These are phyloP conservation scores for Cinara cedri DNA, from an alignment of 2,888 invertebrate genomes.

Conservation along the genomic window DNA sequence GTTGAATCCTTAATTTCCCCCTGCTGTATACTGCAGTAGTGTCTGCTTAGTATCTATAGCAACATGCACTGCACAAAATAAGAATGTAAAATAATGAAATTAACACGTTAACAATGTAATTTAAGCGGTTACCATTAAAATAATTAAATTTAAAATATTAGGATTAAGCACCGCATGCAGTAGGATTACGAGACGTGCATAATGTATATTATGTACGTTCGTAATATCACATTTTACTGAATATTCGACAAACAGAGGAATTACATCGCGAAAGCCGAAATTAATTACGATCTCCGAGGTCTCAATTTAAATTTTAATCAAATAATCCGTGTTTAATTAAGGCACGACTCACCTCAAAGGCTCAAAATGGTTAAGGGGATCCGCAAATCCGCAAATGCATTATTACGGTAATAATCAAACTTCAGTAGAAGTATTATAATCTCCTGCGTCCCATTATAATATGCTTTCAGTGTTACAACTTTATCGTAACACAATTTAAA, in stretches of 20 bases:
- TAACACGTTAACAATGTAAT: too few relatives aligned
- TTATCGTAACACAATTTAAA: neutral
- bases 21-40: too few relatives aligned
- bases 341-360: slow-evolving; percentile 29
- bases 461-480: slow-evolving; percentile 27
- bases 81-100: neutral
- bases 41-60: too few relatives aligned
- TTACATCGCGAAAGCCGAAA: slow-evolving; percentile 39
- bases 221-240: slow-evolving; percentile 8
- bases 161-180: neutral
- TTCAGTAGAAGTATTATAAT: slow-evolving; percentile 32
- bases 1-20: too few relatives aligned
- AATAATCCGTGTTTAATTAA: slow-evolving; percentile 51
- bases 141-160: neutral
- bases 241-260: slow-evolving; percentile 44
- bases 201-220: too few relatives aligned
- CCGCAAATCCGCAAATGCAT: slow-evolving; percentile 23
- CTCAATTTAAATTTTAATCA: slow-evolving; percentile 53
- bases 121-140: neutral
- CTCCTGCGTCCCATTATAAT: slow-evolving; percentile 9
- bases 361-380: slow-evolving; percentile 10
- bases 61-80: neutral
- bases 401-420: slow-evolving; percentile 52
- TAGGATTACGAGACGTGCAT: neutral
- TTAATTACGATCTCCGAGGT: slow-evolving; percentile 43